Evolutionary conservation across 2,888 invertebrate species (phyloP).

Genomic region (Tryphoninae sp.): DNA sequence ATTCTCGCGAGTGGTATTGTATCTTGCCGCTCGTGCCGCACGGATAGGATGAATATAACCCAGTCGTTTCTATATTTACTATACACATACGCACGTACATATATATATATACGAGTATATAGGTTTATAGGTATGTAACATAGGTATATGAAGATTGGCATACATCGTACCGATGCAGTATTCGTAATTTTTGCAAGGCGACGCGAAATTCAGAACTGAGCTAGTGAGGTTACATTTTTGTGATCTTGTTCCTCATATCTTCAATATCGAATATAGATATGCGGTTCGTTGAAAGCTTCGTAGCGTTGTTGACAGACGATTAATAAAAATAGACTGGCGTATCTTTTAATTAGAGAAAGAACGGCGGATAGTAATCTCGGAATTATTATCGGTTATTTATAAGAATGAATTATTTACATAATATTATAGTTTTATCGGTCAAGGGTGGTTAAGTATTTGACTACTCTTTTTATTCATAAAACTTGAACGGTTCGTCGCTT

Average conservation of each 20-base stretch:
- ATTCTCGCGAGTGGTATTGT: constrained; percentile 54
- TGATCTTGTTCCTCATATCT: constrained; percentile 22
- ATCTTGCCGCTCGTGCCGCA: constrained; percentile 31
- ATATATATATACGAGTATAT: constrained; percentile 6
- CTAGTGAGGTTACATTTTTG: neutral
- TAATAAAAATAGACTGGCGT: too few species aligned
- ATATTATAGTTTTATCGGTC: too few species aligned
- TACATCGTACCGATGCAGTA: constrained; percentile 19
- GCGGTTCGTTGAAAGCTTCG: too few species aligned
- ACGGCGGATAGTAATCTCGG: too few species aligned
- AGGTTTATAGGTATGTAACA: neutral
- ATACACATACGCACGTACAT: neutral
- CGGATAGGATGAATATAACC: constrained; percentile 31
- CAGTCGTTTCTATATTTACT: constrained; percentile 27
- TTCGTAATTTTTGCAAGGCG: constrained; percentile 22
- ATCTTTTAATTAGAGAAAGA: too few species aligned
- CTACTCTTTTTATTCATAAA: neutral
- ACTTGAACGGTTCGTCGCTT: too few species aligned
- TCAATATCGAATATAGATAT: constrained; percentile 36
- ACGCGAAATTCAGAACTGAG: constrained; percentile 21
- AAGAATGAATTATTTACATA: too few species aligned
- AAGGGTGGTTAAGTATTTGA: neutral
- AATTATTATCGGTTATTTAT: too few species aligned
- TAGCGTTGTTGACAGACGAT: too few species aligned
- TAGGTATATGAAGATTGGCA: neutral